Conservation (phyloP, 2,888 invertebrate genomes). For the Protodeltote pygarga region DNA sequence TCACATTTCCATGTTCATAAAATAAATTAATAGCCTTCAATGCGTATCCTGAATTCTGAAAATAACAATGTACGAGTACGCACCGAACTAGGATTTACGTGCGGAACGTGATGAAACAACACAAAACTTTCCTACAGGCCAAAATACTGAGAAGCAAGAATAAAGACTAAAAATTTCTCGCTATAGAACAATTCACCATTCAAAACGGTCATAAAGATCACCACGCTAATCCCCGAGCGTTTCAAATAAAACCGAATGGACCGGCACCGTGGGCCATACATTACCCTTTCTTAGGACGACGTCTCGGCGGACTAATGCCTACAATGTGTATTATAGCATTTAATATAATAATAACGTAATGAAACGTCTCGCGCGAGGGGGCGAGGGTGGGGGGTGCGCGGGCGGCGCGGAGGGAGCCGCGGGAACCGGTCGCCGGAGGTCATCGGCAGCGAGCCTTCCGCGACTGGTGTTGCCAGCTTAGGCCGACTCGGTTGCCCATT, state of each 20-base stretch:
- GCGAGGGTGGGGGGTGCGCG: conserved; percentile 52
- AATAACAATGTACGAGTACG: conserved; percentile 1
- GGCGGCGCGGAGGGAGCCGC: conserved; percentile 59
- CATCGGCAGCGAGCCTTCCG: conserved; percentile 86
- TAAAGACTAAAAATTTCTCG: conserved; percentile 56
- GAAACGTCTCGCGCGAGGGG: conserved; percentile 79
- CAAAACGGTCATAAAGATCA: conserved; percentile 72
- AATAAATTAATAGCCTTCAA: too few relatives aligned
- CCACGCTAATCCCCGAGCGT: conserved; percentile 66
- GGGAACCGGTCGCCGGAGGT: conserved; percentile 85
- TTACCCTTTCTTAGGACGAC: conserved; percentile 75
- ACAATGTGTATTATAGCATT: conserved; percentile 86
- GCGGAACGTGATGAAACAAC: conserved; percentile 57
- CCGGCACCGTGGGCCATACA: conserved; percentile 63
- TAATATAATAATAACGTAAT: conserved; percentile 87
- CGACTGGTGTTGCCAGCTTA: conserved; percentile 78
- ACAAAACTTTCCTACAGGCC: conserved; percentile 43
- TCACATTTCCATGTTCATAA: too few relatives aligned
- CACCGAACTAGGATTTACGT: conserved; percentile 36
- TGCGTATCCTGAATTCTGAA: neutral
- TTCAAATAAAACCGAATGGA: conserved; percentile 70
- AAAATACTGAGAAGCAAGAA: conserved; percentile 60
- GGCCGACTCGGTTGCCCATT: conserved; percentile 66
- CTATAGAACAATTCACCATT: conserved; percentile 72
- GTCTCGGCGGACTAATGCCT: conserved; percentile 80